Percentiles rank a stretch among this genome's conserved stretches.
Evolutionary conservation across 2,888 invertebrate genomes (phyloP).

Genomic region (Scrobipalpa costella): DNA sequence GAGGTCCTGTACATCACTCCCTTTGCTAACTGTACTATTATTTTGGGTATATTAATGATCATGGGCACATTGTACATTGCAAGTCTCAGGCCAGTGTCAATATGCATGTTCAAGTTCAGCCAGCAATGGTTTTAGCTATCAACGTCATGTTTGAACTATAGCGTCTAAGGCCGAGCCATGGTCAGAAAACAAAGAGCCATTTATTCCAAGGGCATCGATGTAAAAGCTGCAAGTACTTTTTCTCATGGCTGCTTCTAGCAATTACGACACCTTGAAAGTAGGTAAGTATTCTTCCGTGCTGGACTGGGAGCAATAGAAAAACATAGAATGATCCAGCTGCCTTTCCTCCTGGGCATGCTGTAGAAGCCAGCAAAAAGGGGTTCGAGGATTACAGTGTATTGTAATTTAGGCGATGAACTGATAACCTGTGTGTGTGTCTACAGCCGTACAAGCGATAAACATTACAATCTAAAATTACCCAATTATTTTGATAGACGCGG

Average conservation of each 20-base stretch:
- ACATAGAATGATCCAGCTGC: too few relatives aligned
- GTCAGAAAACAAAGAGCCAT: conserved; percentile 18
- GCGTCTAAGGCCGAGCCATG: not conserved
- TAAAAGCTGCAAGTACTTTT: not conserved
- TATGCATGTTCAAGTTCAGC: not conserved
- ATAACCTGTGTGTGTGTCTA: too few relatives aligned
- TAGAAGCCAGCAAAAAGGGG: too few relatives aligned
- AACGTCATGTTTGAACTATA: not conserved
- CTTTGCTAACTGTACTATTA: not conserved
- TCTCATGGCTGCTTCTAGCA: not conserved
- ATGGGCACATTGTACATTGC: not conserved
- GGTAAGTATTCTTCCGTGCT: too few relatives aligned
- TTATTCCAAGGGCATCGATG: conserved; percentile 9
- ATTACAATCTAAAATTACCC: too few relatives aligned
- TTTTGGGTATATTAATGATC: not conserved
- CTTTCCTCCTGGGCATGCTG: too few relatives aligned
- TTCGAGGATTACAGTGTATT: too few relatives aligned
- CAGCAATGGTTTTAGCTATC: not conserved
- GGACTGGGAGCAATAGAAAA: too few relatives aligned
- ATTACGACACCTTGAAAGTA: not conserved
- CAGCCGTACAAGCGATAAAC: too few relatives aligned
- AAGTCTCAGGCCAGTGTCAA: not conserved
- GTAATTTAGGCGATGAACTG: too few relatives aligned
- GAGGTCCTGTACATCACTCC: too few relatives aligned
- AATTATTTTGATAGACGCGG: too few relatives aligned